Evolutionary conservation across 1,140 invertebrate species (phyloP).

Genomic region (Dolichoris vasculosae): DNA sequence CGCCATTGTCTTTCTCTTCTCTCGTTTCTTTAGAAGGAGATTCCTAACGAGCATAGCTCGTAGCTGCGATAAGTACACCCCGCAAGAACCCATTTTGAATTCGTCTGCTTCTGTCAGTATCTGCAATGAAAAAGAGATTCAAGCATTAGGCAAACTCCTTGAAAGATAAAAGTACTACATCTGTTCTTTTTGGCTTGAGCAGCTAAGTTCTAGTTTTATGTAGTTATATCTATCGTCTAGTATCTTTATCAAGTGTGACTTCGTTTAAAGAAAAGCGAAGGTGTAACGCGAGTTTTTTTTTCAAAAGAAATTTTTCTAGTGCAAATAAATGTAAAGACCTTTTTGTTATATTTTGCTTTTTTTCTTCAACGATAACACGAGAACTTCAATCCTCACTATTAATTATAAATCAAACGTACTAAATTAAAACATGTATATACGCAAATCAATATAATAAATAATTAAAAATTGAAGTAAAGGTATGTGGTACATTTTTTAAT

Average conservation of each 20-base stretch:
- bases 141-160: constrained; percentile 28
- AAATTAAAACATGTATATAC: no score
- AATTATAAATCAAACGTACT: no score
- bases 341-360: no score
- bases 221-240: not conserved
- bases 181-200: not conserved
- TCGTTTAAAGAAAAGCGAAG: not conserved
- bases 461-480: no score
- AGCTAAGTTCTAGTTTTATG: not conserved
- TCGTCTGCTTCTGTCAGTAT: constrained; percentile 59
- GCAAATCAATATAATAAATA: no score
- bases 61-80: constrained; percentile 76
- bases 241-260: not conserved
- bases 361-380: no score
- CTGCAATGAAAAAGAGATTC: constrained; percentile 61
- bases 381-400: no score
- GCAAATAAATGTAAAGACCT: no score
- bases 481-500: no score
- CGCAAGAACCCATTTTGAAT: constrained; percentile 68
- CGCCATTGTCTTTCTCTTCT: constrained; percentile 82
- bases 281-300: no score
- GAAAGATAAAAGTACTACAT: not conserved
- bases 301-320: no score
- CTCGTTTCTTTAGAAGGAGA: constrained; percentile 82
- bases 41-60: constrained; percentile 82